A percentile compares a stretch with the other conserved stretches of the same genome.
These are phyloP conservation scores for Parnassius mnemosyne DNA, from an alignment of 2,888 invertebrate genomes.

Conservation along the genomic window DNA sequence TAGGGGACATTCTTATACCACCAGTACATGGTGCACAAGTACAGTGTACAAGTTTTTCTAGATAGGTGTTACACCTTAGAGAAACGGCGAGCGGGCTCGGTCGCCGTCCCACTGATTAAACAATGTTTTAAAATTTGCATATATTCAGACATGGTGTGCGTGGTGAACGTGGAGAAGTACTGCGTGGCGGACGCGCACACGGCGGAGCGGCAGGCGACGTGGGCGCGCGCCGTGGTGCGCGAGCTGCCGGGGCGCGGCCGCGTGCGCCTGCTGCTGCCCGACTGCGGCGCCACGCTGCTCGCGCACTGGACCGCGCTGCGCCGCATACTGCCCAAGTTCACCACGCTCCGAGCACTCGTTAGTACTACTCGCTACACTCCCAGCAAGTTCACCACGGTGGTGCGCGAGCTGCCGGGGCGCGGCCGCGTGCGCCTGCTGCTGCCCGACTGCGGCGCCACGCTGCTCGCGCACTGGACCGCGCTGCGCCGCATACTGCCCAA, in stretches of 20 bases:
- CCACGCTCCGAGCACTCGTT: constrained; percentile 75
- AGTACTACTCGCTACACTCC: constrained; percentile 10
- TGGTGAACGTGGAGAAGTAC: constrained; percentile 46
- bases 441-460: constrained; percentile 82
- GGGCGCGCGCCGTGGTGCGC: constrained; percentile 82
- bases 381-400: constrained; percentile 29
- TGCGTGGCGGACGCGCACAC: not conserved
- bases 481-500: constrained; percentile 72
- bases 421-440: constrained; percentile 78
- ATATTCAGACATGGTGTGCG: constrained; percentile 55
- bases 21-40: too few relatives aligned
- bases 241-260: constrained; percentile 61
- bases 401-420: constrained; percentile 65
- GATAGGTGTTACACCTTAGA: too few relatives aligned
- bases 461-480: constrained; percentile 68
- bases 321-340: constrained; percentile 68
- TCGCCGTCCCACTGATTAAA: too few relatives aligned
- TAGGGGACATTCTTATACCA: too few relatives aligned
- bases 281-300: constrained; percentile 78
- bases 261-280: constrained; percentile 82
- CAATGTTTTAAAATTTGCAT: too few relatives aligned
- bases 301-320: constrained; percentile 76
- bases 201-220: constrained; percentile 49
- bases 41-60: too few relatives aligned
- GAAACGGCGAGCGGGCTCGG: too few relatives aligned